phyloP scores from a whole-genome alignment of 2,888 invertebrate genomes.

The Drosophila flavopinicola region DNA sequence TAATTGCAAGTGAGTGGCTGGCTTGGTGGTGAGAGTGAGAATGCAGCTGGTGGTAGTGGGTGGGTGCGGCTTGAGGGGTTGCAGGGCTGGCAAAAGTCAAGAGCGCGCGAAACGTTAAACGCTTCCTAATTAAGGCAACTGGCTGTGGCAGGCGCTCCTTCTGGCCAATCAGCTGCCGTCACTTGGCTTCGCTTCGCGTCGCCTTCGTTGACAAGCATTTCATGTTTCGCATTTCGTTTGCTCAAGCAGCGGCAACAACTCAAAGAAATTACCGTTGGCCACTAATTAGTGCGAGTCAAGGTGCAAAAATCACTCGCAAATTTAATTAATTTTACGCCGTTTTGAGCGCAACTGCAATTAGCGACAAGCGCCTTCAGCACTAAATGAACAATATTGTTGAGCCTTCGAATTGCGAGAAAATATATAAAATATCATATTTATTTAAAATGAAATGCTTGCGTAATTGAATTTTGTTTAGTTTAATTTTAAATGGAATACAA shows the following conservation, averaged over 20 bases:
- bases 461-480: background rate
- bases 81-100: constrained; percentile 55
- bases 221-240: constrained; percentile 43
- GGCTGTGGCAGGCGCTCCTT: constrained; percentile 27
- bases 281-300: constrained; percentile 73
- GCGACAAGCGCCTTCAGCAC: background rate
- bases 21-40: background rate
- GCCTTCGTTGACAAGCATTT: constrained; percentile 56
- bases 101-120: constrained; percentile 69
- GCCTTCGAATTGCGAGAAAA: no score
- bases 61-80: background rate
- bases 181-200: no score
- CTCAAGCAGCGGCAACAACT: constrained; percentile 74
- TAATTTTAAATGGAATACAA: no score
- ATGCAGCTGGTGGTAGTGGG: background rate
- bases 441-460: no score
- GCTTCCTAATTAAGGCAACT: constrained; percentile 73
- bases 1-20: constrained; percentile 46
- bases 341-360: constrained; percentile 50
- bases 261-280: constrained; percentile 67
- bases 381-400: background rate
- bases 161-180: constrained; percentile 64
- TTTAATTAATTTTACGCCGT: constrained; percentile 78
- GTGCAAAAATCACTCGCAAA: constrained; percentile 63
- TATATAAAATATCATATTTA: background rate